Conservation (phyloP, 2,113 vertebrate species). For the Siniperca chuatsi region DNA sequence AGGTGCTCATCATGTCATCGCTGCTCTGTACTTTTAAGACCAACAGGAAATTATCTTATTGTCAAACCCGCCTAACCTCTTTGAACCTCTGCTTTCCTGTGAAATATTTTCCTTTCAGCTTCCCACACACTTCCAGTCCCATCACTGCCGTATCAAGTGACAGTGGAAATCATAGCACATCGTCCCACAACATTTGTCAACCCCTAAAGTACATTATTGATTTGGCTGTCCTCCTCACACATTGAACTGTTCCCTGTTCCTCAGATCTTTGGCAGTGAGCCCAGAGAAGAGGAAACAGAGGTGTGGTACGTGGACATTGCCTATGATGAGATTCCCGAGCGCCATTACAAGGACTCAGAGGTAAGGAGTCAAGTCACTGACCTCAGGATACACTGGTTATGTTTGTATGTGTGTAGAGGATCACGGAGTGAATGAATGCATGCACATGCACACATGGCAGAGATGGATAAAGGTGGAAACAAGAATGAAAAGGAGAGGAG, state of each 20-base stretch:
- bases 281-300: slow-evolving; percentile 92
- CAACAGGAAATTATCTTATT: not conserved
- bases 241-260: not conserved
- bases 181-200: slow-evolving; percentile 23
- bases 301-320: slow-evolving; percentile 96
- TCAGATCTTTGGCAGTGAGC: slow-evolving; percentile 95
- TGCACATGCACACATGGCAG: not conserved
- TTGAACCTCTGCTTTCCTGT: slow-evolving; percentile 4
- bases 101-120: not conserved
- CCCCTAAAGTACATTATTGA: slow-evolving; percentile 35
- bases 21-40: not conserved
- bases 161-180: not conserved
- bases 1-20: not conserved
- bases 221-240: slow-evolving; percentile 17
- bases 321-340: slow-evolving; percentile 96
- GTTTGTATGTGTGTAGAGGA: not conserved
- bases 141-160: not conserved
- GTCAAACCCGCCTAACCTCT: not conserved
- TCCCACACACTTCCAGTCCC: not conserved
- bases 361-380: slow-evolving; percentile 71
- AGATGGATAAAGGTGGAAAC: not conserved
- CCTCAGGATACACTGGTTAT: not conserved
- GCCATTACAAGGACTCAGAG: slow-evolving; percentile 98
- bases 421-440: not conserved
- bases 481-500: not conserved